Evolutionary conservation across 2,797 vertebrate genomes (phyloP), one percentile per base, ranked within the genome.

Genomic region (Coilia nasus): DNA sequence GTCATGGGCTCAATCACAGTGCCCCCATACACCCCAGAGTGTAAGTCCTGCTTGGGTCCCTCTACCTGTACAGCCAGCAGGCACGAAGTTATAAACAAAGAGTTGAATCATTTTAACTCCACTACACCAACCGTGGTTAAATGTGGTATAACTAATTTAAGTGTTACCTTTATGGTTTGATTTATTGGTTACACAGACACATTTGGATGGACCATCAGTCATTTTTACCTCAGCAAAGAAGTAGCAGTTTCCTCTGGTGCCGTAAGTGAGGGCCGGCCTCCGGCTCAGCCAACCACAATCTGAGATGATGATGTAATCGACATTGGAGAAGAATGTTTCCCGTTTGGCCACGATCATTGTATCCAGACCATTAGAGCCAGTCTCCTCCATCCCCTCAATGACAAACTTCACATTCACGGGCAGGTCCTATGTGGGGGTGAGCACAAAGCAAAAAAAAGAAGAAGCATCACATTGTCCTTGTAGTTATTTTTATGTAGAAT

Each of bases 341-440:
- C 93, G 96, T 91, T 97, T 95, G 62, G 93, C 94, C 62, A 91
- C 4, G 19, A 98, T 92, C 90, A 97, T 90, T 31, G 95, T 93
- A 14, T 97, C 96, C 88, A 99, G 92, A 3, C 95, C 97, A 0
- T 95, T 92, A 0, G 97, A 98, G 10, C 97, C 97, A 0, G 95
- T 96, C 94, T 99, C 97, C 88, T 99, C 97, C 96, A 97, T 97
- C 15, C 97, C 97, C 93, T 99, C 98, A 1, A 98, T 94, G 85
- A 99, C 54, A 89, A 97, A 97, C 91, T 97, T 97, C 87, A 98
- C 90, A 80, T 99, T 99, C 81, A 98, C 96, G 0, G 97, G 97
- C 60, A 96, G 90, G 23, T 95, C 94, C 95, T 96, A 89, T 82
- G 82, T 46, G 87, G 41, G 84, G 19, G 31, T 78, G 35, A 44